phyloP scores from a whole-genome alignment of 2,888 invertebrate genomes.

The Tuberolachnus salignus region DNA sequence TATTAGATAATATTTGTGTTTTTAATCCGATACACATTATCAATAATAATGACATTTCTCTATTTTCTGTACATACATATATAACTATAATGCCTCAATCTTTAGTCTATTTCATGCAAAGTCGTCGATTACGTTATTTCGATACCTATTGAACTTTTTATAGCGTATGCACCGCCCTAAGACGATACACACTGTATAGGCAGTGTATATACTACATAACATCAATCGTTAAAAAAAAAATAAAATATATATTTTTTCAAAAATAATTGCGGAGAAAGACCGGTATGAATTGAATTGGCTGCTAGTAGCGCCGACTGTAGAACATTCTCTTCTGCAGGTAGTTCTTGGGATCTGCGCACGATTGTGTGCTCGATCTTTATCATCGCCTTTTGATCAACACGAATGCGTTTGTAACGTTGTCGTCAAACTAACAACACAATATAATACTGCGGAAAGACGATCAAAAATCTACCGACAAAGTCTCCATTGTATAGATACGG shows the following conservation, averaged over 20 bases:
- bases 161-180: too few species aligned
- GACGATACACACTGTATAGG: too few species aligned
- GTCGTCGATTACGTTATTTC: too few species aligned
- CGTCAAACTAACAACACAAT: constrained; percentile 29
- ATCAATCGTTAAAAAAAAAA: too few species aligned
- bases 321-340: constrained; percentile 1
- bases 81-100: too few species aligned
- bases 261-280: constrained; percentile 33
- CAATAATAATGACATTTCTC: too few species aligned
- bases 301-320: background rate
- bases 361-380: constrained; percentile 40
- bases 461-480: constrained; percentile 45
- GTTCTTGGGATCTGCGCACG: constrained; percentile 19
- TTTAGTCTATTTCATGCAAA: too few species aligned
- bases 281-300: constrained; percentile 44
- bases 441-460: background rate
- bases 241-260: background rate
- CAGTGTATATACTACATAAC: too few species aligned
- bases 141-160: too few species aligned
- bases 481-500: constrained; percentile 11
- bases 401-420: constrained; percentile 9
- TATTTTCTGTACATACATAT: too few species aligned
- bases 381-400: constrained; percentile 39
- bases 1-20: too few species aligned
- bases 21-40: too few species aligned